phyloP scores from a whole-genome alignment of 2,113 vertebrate species.

The Ophthalmotilapia sp. region DNA sequence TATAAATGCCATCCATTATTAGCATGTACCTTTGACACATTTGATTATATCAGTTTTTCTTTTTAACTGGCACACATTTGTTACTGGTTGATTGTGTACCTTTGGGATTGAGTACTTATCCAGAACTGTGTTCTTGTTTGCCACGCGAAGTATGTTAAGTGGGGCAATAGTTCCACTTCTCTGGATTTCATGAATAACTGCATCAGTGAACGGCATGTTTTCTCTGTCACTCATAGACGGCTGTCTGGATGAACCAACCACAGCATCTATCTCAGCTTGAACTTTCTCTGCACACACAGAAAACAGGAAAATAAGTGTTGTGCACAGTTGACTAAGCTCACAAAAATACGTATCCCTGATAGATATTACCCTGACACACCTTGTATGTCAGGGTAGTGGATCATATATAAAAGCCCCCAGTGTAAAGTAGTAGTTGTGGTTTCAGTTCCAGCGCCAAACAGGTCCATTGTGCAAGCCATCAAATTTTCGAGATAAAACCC shows the following conservation, averaged over 20 bases:
- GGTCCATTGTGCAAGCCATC: conserved; percentile 47
- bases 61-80: background rate
- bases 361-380: no score
- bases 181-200: conserved; percentile 79
- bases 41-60: background rate
- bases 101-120: conserved; percentile 70
- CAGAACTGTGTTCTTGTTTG: conserved; percentile 38
- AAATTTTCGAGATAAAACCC: conserved; percentile 67
- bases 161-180: conserved; percentile 70
- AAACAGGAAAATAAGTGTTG: rapidly evolving
- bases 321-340: background rate
- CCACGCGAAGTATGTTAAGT: conserved; percentile 32
- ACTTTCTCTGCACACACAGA: conserved; percentile 28
- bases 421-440: conserved; percentile 74
- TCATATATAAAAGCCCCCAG: conserved; percentile 80
- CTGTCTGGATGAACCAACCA: conserved; percentile 49
- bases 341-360: background rate
- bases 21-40: no score
- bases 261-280: conserved; percentile 65
- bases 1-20: no score
- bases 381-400: conserved; percentile 61
- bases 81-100: conserved; percentile 2
- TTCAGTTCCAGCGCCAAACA: conserved; percentile 77
- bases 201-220: conserved; percentile 74
- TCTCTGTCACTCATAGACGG: conserved; percentile 59